Conservation (phyloP, 2,888 invertebrate genomes). For the Dermolepida albohirtum region DNA sequence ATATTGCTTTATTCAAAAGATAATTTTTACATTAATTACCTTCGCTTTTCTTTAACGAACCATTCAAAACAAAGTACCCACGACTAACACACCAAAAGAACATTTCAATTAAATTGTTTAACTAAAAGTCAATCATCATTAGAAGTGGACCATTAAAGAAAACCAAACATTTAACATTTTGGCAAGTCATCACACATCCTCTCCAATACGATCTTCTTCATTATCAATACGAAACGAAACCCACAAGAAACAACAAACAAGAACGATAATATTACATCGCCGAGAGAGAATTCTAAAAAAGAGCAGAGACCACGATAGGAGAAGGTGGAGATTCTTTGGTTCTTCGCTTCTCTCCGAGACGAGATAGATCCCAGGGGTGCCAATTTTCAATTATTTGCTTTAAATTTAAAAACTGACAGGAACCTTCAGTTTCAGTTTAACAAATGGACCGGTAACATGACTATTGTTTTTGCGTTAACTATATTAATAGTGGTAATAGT, state of each 20-base stretch:
- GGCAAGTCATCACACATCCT: conserved; percentile 12
- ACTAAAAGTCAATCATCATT: conserved; percentile 30
- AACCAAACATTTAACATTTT: conserved; percentile 24
- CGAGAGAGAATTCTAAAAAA: neutral
- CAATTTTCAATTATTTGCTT: conserved; percentile 46
- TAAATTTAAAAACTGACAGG: conserved; percentile 46
- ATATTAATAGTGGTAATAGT: conserved; percentile 61
- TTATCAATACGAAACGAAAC: neutral
- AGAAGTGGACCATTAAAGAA: conserved; percentile 27
- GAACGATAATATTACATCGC: neutral
- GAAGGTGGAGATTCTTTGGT: neutral
- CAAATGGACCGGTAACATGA: conserved; percentile 55
- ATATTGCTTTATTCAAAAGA: too few relatives aligned
- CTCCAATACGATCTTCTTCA: conserved; percentile 12
- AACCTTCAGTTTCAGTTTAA: conserved; percentile 46
- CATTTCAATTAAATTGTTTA: conserved; percentile 31
- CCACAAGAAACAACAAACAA: neutral
- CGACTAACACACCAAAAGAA: neutral
- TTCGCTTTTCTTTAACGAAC: too few relatives aligned
- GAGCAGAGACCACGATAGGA: neutral
- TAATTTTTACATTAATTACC: too few relatives aligned
- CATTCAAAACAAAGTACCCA: too few relatives aligned
- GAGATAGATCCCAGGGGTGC: conserved; percentile 35
- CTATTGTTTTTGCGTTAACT: conserved; percentile 56
- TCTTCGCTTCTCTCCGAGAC: neutral